Percentiles rank a stretch among this genome's conserved stretches.
phyloP scores from a whole-genome alignment of 2,888 invertebrate genomes.

The Hydrotaea cyrtoneurina region DNA sequence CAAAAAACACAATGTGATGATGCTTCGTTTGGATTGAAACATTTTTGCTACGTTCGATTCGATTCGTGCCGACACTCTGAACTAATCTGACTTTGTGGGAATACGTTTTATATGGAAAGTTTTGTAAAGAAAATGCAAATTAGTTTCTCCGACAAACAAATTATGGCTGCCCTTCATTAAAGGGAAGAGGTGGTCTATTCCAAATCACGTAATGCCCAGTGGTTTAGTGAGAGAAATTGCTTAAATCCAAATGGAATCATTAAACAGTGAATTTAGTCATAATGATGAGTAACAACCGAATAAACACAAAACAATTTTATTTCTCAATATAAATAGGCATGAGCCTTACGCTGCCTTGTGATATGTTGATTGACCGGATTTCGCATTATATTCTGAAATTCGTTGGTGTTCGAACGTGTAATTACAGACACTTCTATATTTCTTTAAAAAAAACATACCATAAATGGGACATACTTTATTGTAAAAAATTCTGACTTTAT shows the following conservation, averaged over 20 bases:
- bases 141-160: background rate
- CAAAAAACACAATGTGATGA: constrained; percentile 30
- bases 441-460: too few species aligned
- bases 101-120: constrained; percentile 16
- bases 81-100: constrained; percentile 2
- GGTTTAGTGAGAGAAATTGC: background rate
- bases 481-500: too few species aligned
- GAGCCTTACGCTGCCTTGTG: too few species aligned
- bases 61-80: constrained; percentile 7
- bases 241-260: background rate
- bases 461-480: too few species aligned
- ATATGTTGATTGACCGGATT: too few species aligned
- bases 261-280: background rate
- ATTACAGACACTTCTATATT: too few species aligned
- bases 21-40: background rate
- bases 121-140: background rate
- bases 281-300: too few species aligned
- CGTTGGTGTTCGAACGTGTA: too few species aligned
- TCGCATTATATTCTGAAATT: too few species aligned
- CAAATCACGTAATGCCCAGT: background rate
- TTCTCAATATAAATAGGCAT: too few species aligned
- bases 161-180: constrained; percentile 15
- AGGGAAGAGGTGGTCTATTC: constrained; percentile 4
- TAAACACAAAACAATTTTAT: too few species aligned
- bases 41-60: constrained; percentile 23